These are phyloP conservation scores for Hemaris fuciformis DNA, from an alignment of 2,888 invertebrate genomes.

Conservation along the genomic window DNA sequence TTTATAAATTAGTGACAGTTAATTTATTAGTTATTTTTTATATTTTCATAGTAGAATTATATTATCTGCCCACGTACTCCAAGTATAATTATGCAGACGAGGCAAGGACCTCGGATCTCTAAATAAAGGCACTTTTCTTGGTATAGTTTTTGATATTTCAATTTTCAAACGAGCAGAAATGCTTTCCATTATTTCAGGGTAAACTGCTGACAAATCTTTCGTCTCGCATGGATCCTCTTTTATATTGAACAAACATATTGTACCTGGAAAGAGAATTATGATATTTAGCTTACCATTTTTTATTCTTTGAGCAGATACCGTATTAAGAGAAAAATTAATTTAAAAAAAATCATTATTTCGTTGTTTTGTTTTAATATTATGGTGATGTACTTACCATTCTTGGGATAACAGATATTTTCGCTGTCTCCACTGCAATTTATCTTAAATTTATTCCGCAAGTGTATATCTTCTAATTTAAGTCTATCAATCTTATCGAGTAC, in stretches of 20 bases:
- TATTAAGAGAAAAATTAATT: too few relatives aligned
- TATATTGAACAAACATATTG: conserved; percentile 59
- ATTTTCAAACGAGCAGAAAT: conserved; percentile 37
- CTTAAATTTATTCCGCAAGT: conserved; percentile 42
- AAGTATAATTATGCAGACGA: conserved; percentile 54
- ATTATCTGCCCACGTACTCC: conserved; percentile 53
- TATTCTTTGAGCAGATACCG: too few relatives aligned
- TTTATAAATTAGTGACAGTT: neutral
- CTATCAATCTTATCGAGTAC: conserved; percentile 43
- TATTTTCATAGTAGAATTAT: neutral
- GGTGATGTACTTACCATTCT: conserved; percentile 51
- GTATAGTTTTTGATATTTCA: conserved; percentile 48
- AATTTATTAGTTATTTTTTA: neutral
- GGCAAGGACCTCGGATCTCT: conserved; percentile 56
- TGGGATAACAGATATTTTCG: conserved; percentile 45
- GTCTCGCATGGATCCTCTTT: conserved; percentile 64
- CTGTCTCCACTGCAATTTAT: conserved; percentile 38
- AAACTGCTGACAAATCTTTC: conserved; percentile 43
- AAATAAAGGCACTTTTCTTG: conserved; percentile 42
- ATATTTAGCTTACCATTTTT: neutral
- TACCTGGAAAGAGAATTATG: conserved; percentile 43
- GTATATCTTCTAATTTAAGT: conserved; percentile 32
- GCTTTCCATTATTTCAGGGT: conserved; percentile 45
- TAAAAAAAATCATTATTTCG: too few relatives aligned
- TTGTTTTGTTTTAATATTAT: too few relatives aligned